These are phyloP conservation scores for Drosophila atripex DNA, from an alignment of 2,888 invertebrate species.

Conservation along the genomic window DNA sequence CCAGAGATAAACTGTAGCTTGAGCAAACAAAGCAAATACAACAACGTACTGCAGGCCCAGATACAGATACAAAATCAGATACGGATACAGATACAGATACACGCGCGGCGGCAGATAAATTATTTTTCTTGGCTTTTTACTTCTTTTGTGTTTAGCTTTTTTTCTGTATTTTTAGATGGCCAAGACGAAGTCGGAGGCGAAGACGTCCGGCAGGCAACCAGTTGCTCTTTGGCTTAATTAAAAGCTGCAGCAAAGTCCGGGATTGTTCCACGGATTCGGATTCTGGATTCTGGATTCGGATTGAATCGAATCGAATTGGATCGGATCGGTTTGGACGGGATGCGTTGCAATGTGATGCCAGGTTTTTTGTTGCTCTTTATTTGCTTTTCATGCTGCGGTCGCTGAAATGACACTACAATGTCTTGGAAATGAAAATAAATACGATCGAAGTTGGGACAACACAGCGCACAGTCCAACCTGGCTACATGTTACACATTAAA, in stretches of 20 bases:
- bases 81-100: slow-evolving; percentile 45
- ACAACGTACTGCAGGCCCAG: slow-evolving; percentile 28
- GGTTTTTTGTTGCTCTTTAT: slow-evolving; percentile 61
- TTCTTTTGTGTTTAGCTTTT: slow-evolving; percentile 12
- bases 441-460: slow-evolving; percentile 48
- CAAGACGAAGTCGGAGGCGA: slow-evolving; percentile 36
- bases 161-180: slow-evolving; percentile 16
- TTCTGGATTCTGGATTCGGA: slow-evolving; percentile 24
- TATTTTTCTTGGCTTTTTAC: slow-evolving; percentile 55
- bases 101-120: slow-evolving; percentile 75
- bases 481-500: slow-evolving; percentile 79
- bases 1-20: slow-evolving; percentile 46
- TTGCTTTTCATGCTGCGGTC: slow-evolving; percentile 74
- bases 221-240: slow-evolving; percentile 79
- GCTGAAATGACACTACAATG: slow-evolving; percentile 80
- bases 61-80: slow-evolving; percentile 41
- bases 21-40: slow-evolving; percentile 52
- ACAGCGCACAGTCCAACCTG: slow-evolving; percentile 47
- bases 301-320: slow-evolving; percentile 44
- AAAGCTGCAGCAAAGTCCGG: slow-evolving; percentile 72
- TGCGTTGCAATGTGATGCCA: slow-evolving; percentile 44
- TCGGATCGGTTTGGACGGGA: slow-evolving; percentile 35
- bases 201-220: slow-evolving; percentile 59
- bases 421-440: slow-evolving; percentile 81
- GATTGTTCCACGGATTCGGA: slow-evolving; percentile 74